Base-by-base conservation (phyloP, 2,888 invertebrate genomes). In the Buathra laborator region DNA sequence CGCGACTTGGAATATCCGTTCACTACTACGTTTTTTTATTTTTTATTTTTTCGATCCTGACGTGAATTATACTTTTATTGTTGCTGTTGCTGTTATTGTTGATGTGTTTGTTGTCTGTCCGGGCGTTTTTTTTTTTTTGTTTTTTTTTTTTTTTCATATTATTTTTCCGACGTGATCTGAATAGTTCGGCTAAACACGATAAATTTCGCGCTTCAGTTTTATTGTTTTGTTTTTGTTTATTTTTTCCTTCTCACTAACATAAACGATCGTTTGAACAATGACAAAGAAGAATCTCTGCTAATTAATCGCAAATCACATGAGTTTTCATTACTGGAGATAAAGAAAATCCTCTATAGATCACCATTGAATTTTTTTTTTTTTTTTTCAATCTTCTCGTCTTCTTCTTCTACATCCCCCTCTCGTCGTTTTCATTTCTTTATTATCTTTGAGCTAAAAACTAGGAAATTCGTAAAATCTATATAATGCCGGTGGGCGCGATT, bases 301-400 rank as follows among this genome's bases (percentile, higher is more conserved):
- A 85, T 76, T 48, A 75, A 76, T 85, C 85, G 76, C 72, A 76
- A 83, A 85, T 85, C 79, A 82, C 85, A 85, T 87, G 87, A 89
- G 88, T 87, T 84, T 89, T 32, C 46, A 51, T 78, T 77, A 72
- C 67, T 62, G 72, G 77, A 84, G 81, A 59, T 24, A 75, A 83
- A 83, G 74, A 77, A 83, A 81, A 62, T 68, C 74, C 48, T 79
- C 46, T n/a, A 71, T 67, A 37, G 48, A 80, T 80, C 71, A 64
- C 51, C 68, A 51, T 53, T 70, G 66, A 66, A 80, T 64, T 62
- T 46, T 51, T 59, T 37, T n/a, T 67, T 29, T 51, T 56, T 37
- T n/a, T 67, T 29, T 37, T 19, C 72, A 16, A 14, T 66, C 12
- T 19, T 71, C 43, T 56, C 53, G 48, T 56, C 51, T 44, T 67